These are phyloP conservation scores for Lepidurus couesii DNA, from an alignment of 1,140 invertebrate species.

Conservation along the genomic window DNA sequence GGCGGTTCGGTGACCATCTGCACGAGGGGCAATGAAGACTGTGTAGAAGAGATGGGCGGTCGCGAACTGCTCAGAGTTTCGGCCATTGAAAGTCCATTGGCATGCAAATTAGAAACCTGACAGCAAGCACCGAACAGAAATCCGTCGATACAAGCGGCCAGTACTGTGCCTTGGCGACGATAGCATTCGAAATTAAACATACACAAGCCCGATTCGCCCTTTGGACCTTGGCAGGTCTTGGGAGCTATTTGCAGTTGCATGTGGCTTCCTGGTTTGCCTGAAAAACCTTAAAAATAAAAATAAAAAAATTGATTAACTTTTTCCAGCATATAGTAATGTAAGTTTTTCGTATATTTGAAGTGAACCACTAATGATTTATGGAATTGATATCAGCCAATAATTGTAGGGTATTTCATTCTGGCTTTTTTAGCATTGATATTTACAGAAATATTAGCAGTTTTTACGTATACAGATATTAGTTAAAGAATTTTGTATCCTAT, in stretches of 20 bases:
- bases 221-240: constrained; percentile 43
- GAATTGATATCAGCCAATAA: too few species aligned
- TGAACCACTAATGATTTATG: too few species aligned
- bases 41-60: background rate
- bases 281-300: too few species aligned
- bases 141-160: constrained; percentile 83
- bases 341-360: too few species aligned
- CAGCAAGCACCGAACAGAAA: constrained; percentile 88
- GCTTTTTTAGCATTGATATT: too few species aligned
- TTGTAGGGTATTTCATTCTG: too few species aligned
- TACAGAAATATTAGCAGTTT: too few species aligned
- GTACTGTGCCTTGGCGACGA: constrained; percentile 69
- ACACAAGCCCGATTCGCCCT: constrained; percentile 60
- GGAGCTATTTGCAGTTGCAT: constrained; percentile 37
- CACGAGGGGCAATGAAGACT: background rate
- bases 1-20: background rate
- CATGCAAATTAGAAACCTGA: constrained; percentile 35
- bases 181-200: constrained; percentile 91
- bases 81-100: background rate
- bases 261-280: background rate
- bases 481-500: too few species aligned
- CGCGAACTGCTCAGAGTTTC: background rate
- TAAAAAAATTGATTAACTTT: too few species aligned
- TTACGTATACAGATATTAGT: too few species aligned
- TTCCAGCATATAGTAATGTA: too few species aligned